These are phyloP conservation scores for Lepidurus packardi DNA, from an alignment of 1,140 invertebrate genomes.

Conservation along the genomic window DNA sequence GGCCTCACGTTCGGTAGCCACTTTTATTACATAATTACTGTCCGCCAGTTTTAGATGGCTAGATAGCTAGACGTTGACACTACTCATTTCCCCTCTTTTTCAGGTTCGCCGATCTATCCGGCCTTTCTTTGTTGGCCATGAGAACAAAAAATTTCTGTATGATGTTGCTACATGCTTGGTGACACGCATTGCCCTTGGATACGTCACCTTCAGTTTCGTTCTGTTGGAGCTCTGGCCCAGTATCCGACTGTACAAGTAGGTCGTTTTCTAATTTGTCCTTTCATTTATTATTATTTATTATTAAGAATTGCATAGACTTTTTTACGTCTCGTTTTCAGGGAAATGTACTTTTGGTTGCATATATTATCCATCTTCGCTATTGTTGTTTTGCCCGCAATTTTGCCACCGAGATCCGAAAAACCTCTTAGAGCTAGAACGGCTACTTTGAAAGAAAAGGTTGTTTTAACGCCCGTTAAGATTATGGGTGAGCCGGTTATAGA, in stretches of 20 bases:
- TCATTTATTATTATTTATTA: conserved; percentile 31
- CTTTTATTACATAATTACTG: conserved; percentile 32
- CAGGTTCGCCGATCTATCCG: conserved; percentile 66
- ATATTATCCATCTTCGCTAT: conserved; percentile 51
- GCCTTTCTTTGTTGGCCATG: conserved; percentile 64
- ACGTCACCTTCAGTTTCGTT: conserved; percentile 82
- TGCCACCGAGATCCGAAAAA: conserved; percentile 33
- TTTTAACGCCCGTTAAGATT: conserved; percentile 5
- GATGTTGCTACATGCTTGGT: conserved; percentile 67
- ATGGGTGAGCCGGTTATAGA: background rate
- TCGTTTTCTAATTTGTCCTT: conserved; percentile 39
- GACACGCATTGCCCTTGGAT: conserved; percentile 76
- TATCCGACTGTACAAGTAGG: conserved; percentile 60
- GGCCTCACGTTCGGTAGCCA: conserved; percentile 66
- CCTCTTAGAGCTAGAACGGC: background rate
- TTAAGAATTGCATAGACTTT: conserved; percentile 28
- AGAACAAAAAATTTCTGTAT: conserved; percentile 61
- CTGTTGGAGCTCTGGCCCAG: conserved; percentile 71
- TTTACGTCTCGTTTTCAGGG: conserved; percentile 43
- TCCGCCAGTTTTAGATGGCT: conserved; percentile 20
- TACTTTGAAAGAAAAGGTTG: background rate
- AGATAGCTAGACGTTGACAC: background rate
- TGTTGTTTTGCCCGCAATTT: conserved; percentile 47
- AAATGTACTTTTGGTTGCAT: conserved; percentile 56
- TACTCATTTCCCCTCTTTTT: conserved; percentile 32